These are phyloP conservation scores for Gambusia affinis DNA, from an alignment of 2,113 vertebrate species.

Conservation along the genomic window DNA sequence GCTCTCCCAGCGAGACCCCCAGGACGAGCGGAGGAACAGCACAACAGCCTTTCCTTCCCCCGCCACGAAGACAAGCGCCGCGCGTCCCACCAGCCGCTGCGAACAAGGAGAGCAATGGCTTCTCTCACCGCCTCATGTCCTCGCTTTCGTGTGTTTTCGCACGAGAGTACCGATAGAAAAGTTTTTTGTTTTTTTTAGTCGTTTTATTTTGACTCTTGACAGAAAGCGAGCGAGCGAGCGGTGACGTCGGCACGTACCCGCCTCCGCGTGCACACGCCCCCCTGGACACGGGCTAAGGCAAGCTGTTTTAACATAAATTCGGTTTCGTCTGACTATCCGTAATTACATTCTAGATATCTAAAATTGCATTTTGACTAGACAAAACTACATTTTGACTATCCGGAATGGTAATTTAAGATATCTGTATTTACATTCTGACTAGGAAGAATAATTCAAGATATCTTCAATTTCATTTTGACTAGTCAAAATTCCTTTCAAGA, in stretches of 20 bases:
- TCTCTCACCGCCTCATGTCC: neutral
- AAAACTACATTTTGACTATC: no score
- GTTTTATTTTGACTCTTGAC: slow-evolving; percentile 77
- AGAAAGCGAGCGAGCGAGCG: slow-evolving; percentile 37
- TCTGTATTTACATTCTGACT: no score
- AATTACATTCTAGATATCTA: no score
- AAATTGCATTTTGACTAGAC: no score
- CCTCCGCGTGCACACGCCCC: slow-evolving; percentile 59
- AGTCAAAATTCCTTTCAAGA: no score
- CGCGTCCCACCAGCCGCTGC: neutral
- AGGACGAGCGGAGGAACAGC: neutral
- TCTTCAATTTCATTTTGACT: no score
- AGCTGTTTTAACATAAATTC: no score
- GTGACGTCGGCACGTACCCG: slow-evolving; percentile 66
- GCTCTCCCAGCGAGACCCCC: slow-evolving; percentile 32
- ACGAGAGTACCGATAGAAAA: neutral
- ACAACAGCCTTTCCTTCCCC: slow-evolving; percentile 1
- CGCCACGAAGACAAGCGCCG: slow-evolving; percentile 18
- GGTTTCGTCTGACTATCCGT: no score
- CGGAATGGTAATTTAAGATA: no score
- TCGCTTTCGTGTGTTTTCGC: slow-evolving; percentile 10
- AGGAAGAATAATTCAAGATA: no score
- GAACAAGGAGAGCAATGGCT: neutral
- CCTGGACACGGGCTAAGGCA: slow-evolving; percentile 44
- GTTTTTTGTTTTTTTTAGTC: slow-evolving; percentile 32